phyloP scores from a whole-genome alignment of 2,888 invertebrate genomes.

The Ormyrus nitidulus region DNA sequence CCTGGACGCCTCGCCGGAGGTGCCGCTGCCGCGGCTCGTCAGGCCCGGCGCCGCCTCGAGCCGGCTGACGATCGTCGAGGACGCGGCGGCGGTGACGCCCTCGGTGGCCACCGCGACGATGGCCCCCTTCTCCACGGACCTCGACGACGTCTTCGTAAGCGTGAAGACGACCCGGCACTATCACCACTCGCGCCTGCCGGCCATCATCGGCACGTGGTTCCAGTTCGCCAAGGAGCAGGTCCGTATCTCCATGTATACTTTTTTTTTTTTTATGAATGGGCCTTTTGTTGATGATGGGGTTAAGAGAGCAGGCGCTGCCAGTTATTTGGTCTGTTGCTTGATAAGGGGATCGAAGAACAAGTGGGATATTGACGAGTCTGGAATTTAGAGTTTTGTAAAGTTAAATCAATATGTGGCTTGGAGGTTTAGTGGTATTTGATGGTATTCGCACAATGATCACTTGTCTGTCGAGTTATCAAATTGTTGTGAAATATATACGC shows the following conservation, averaged over 20 bases:
- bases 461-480: no score
- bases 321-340: no score
- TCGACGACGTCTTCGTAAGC: conserved; percentile 94
- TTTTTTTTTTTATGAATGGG: conserved; percentile 9
- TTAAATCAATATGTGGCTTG: no score
- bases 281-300: background rate
- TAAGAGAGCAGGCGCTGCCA: background rate
- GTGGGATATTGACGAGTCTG: no score
- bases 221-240: conserved; percentile 91
- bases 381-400: no score
- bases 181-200: conserved; percentile 88
- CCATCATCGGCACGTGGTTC: conserved; percentile 97
- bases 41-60: conserved; percentile 55
- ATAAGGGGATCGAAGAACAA: no score
- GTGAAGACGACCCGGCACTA: conserved; percentile 95
- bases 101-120: conserved; percentile 75
- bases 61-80: conserved; percentile 62
- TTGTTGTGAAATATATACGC: no score
- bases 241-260: conserved; percentile 75
- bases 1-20: conserved; percentile 62
- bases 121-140: conserved; percentile 81
- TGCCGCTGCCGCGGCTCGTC: conserved; percentile 60
- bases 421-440: no score
- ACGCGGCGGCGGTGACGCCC: conserved; percentile 69
- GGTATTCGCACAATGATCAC: no score